phyloP scores from a whole-genome alignment of 1,140 invertebrate genomes.

The Macrosteles quadrilineatus region DNA sequence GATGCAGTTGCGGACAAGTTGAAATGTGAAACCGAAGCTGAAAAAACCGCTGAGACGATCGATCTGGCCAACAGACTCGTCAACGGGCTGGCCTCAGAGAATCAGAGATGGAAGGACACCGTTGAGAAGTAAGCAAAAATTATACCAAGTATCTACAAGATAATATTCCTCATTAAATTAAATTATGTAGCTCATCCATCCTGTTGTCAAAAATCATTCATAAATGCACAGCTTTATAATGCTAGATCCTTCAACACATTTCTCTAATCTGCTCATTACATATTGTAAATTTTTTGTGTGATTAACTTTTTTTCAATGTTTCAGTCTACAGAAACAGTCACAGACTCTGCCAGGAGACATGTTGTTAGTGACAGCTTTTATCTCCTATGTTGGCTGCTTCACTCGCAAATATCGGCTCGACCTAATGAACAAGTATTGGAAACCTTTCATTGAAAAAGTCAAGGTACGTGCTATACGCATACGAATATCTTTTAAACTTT shows the following conservation, averaged over 20 bases:
- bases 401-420: conserved; percentile 80
- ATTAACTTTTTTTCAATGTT: too few relatives aligned
- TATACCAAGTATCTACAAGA: conserved; percentile 47
- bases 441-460: conserved; percentile 66
- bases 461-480: conserved; percentile 51
- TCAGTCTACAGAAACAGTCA: conserved; percentile 59
- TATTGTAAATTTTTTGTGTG: too few relatives aligned
- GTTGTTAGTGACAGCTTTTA: conserved; percentile 87
- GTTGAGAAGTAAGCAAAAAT: conserved; percentile 58
- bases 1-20: conserved; percentile 82
- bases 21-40: conserved; percentile 84
- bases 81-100: conserved; percentile 90
- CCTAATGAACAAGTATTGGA: conserved; percentile 78
- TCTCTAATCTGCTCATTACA: too few relatives aligned
- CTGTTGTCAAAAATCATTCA: too few relatives aligned
- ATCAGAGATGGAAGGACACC: conserved; percentile 78
- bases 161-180: conserved; percentile 33
- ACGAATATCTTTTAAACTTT: too few relatives aligned
- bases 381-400: conserved; percentile 95
- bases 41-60: conserved; percentile 80
- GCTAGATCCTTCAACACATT: too few relatives aligned
- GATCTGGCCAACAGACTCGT: conserved; percentile 91
- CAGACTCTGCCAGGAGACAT: conserved; percentile 88
- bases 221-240: too few relatives aligned
- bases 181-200: too few relatives aligned